Base-by-base conservation (phyloP, 2,888 invertebrate species). In the Callimorpha dominula region DNA sequence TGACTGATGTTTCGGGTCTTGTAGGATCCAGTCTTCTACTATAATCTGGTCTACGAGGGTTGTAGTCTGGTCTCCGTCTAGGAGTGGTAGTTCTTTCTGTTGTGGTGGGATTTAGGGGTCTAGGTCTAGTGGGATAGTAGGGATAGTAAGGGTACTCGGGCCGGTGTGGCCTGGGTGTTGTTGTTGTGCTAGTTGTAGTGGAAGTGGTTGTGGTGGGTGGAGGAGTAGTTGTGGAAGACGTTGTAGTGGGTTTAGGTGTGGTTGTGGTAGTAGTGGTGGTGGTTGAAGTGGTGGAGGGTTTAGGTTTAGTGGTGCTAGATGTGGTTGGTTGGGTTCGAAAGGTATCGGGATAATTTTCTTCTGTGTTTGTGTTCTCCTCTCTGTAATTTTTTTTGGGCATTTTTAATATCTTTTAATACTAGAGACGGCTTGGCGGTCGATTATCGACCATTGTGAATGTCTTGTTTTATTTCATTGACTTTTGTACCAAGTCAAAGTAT, bases 291-390 rank as follows among this genome's bases (percentile, higher is more conserved):
- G 75, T 75, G 15, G 83, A 77, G 8, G 84, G 77, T 72, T 68
- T 78, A 7, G 80, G 64, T 11, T 83, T 82, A 1, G 81, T 85
- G 5, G 86, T 83, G 6, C 83, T 83, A 6, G 85, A 78, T 1
- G 83, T 74, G 3, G 74, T 65, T 70, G 76, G 77, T 8, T 72
- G 57, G 15, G 78, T 75, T 15, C 82, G 76, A 20, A 73, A 75
- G 14, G 81, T 73, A 17, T 78, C 79, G 71, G 82, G 80, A 43
- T 76, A 78, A 49, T 42, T 80, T 20, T 71, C 80, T 65, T 73
- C 76, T 50, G 75, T 79, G 20, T 90, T 88, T 75, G 85, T 72
- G 73, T 88, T 89, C 12, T 90, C 91, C 79, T 92, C 92, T 15
- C 92, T 92, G 86, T 54, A 72, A n/a, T n/a, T 20, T 54, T 57